Base-by-base conservation (phyloP, 2,113 vertebrate genomes). In the Lynx canadensis region DNA sequence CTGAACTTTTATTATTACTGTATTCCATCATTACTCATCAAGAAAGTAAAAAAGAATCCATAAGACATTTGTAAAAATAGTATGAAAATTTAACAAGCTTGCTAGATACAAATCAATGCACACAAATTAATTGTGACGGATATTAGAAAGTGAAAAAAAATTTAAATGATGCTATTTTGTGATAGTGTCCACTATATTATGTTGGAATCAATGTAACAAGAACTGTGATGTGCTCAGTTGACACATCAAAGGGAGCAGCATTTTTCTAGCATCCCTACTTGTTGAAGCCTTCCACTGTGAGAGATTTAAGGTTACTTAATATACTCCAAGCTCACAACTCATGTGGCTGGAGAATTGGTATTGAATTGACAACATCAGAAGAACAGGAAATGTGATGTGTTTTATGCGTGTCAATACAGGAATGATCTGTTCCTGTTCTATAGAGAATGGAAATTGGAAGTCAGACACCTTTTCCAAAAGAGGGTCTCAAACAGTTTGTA, bases 331-430 rank as follows among this genome's bases (percentile, higher is more conserved):
- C 60, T 27, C 25, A 63, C 9, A 63, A 63, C 60, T 27, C 23
- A 25, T 63, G 60, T 63, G 60, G 60, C 60, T 63, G 23, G 10
- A 63, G 60, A 27, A 63, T 27, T 63, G 60, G 60, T 27, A 63
- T 63, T 63, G 60, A 63, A 63, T 60, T 60, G 21, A 60, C 21
- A 23, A 19, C 57, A 60, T 60, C 57, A 60, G 19, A 5, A 60
- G 48, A 99, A 99, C 98, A 99, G 99, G 99, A 99, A 99, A 99
- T 99, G 98, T 99, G 99, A 99, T 99, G 99, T 99, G 99, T 99
- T 98, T 99, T 99, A 99, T 99, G 99, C 99, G 99, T 99, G 99
- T 99, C 99, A 99, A 99, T 99, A 99, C 99, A 99, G 99, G 99
- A 99, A 99, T 99, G 99, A 99, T 98, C 98, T 99, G 99, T 99